Evolutionary conservation across 1,140 invertebrate species (phyloP), one percentile per base, ranked within the genome.

Genomic region (Schlechtendalia chinensis): DNA sequence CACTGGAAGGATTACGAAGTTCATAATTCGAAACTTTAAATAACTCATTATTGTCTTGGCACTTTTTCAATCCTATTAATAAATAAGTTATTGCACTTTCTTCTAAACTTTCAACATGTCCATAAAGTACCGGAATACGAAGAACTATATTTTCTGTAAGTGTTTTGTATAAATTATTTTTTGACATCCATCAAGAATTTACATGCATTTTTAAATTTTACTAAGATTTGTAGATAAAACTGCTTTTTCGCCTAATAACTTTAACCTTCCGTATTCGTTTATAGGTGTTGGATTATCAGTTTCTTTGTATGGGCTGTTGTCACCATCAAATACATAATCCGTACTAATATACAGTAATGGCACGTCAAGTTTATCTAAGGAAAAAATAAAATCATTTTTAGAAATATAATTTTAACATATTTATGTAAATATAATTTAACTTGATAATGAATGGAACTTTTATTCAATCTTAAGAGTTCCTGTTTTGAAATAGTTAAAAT

Each of bases 281-380:
- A 90, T 81, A 39, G 89, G 89, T 81, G 86, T 87, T 14, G 88
- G 85, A 54, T 79, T 71, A 74, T 85, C 86, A 59, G 83, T 83
- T 58, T 85, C 85, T 80, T 84, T 85, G 83, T 89, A 90, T 4
- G 89, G 89, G 54, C 89, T 86, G 77, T 83, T 84, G 24, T 84
- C 86, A 6, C 89, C 89, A 86, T 90, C 88, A 86, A 90, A 90
- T 6, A 90, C 89, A 85, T 89, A 90, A 83, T 89, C 89, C 80
- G 89, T 89, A 83, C 89, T 90, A 11, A 90, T 89, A 83, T 88
- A 89, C 14, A 90, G 81, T 0, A 90, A 83, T 67, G 85, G 86
- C 14, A 79, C 39, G 27, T 79, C 63, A 29, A 79, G 58, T 0
- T 47, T 16, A n/a, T 79, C 75, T 79, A 61, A 79, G 4, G 17